A percentile compares a stretch with the other conserved stretches of the same genome.
phyloP scores from a whole-genome alignment of 2,113 vertebrate species.

The Coptodon bakossiorum region DNA sequence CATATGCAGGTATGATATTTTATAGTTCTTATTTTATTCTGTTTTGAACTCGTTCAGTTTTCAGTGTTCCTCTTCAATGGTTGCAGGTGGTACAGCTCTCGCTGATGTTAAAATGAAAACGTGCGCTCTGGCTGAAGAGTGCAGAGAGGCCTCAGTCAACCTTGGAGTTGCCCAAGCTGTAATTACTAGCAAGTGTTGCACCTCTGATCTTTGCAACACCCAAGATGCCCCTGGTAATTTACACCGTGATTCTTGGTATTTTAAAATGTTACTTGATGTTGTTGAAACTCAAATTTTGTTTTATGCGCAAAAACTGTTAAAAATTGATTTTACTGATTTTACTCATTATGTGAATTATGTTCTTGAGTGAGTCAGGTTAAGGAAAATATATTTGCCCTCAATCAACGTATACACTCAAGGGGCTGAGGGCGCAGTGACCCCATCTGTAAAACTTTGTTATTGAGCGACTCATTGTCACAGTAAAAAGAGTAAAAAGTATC shows the following conservation, averaged over 20 bases:
- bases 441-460: no score
- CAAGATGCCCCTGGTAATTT: not conserved
- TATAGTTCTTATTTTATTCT: not conserved
- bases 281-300: not conserved
- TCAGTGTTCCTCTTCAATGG: not conserved
- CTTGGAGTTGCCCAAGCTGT: not conserved
- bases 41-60: not conserved
- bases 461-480: no score
- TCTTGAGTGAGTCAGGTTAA: not conserved
- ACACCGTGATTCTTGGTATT: not conserved
- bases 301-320: no score
- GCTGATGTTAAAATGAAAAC: not conserved
- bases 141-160: not conserved
- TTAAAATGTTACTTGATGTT: not conserved
- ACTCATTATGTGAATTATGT: no score
- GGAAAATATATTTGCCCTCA: not conserved
- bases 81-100: not conserved
- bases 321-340: not conserved
- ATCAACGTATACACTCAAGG: not conserved
- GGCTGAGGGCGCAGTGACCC: no score
- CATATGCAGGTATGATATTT: not conserved
- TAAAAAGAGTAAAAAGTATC: no score
- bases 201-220: no score
- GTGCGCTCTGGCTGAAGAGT: not conserved
- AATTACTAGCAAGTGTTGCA: slow-evolving; percentile 19